phyloP scores from a whole-genome alignment of 2,888 invertebrate species.

The Camponotus fellah region DNA sequence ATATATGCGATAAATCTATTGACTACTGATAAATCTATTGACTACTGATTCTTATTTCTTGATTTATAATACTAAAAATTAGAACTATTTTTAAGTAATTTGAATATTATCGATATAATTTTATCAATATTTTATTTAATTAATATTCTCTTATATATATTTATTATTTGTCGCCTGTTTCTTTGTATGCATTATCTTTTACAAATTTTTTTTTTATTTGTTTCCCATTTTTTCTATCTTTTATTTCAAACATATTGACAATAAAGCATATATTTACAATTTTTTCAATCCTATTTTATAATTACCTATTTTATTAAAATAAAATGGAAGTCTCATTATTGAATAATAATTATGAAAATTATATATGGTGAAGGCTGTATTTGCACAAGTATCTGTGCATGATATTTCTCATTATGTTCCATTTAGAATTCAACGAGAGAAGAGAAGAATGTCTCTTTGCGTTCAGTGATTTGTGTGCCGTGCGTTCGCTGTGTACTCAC shows the following conservation, averaged over 20 bases:
- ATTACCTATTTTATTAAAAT: constrained; percentile 2
- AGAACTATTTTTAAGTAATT: neutral
- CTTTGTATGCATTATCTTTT: too few species aligned
- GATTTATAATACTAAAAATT: neutral
- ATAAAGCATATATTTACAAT: neutral
- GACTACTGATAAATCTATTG: neutral
- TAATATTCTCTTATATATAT: too few species aligned
- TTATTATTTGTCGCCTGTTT: neutral
- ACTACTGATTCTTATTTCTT: too few species aligned
- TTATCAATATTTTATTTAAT: neutral
- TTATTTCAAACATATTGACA: neutral
- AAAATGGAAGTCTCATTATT: neutral
- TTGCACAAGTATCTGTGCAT: neutral
- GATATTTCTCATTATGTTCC: constrained; percentile 77
- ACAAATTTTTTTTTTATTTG: too few species aligned
- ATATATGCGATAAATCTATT: neutral
- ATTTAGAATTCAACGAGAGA: constrained; percentile 74
- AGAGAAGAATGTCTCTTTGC: constrained; percentile 59
- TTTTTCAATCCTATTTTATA: neutral
- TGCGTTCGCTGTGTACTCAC: neutral
- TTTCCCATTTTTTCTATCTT: neutral
- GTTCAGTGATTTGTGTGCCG: constrained; percentile 5
- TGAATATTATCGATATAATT: neutral
- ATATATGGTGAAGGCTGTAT: neutral
- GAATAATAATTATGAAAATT: neutral